Base-by-base conservation (phyloP, 2,888 invertebrate genomes). In the Allophyes oxyacanthae region DNA sequence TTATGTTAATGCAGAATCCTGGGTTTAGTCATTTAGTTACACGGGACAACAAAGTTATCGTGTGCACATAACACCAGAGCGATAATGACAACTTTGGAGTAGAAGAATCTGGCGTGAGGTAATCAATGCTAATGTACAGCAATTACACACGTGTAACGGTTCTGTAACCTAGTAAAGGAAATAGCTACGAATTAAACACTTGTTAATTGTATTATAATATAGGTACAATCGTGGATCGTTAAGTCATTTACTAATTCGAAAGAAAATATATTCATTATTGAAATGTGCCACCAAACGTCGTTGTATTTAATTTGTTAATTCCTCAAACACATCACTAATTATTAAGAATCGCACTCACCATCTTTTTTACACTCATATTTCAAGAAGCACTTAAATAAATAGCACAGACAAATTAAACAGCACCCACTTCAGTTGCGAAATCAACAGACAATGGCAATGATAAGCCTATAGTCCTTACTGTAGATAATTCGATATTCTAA, bases 401-500 rank as follows among this genome's bases (percentile, higher is more conserved):
- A 72, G 70, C 75, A 81, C 75, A 75, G 48, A 55, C 45, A 50
- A 65, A 64, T 59, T 40, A 64, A 67, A 75, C 70, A 64, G 71
- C 83, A 79, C 68, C 79, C 82, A 84, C 83, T 82, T 72, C 73
- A 76, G 84, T 76, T 80, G 83, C 81, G 77, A 84, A 87, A 82
- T 78, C 78, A 79, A 86, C 82, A 75, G 74, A 76, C 73, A 85
- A 80, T 83, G 84, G 79, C 75, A 74, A 80, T 75, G 75, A 79
- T 79, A 79, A 78, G 72, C 72, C 62, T 73, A 67, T 63, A 74
- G 78, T 76, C 76, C 67, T 81, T 77, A 84, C 82, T 81, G 77
- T 83, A 85, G 88, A 78, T 75, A 86, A 84, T 79, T 78, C 75
- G 58, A 78, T 84, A 82, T 81, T 81, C 63, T 87, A 89, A 89